phyloP scores from a whole-genome alignment of 2,113 vertebrate genomes.

The Malaclemys terrapin region DNA sequence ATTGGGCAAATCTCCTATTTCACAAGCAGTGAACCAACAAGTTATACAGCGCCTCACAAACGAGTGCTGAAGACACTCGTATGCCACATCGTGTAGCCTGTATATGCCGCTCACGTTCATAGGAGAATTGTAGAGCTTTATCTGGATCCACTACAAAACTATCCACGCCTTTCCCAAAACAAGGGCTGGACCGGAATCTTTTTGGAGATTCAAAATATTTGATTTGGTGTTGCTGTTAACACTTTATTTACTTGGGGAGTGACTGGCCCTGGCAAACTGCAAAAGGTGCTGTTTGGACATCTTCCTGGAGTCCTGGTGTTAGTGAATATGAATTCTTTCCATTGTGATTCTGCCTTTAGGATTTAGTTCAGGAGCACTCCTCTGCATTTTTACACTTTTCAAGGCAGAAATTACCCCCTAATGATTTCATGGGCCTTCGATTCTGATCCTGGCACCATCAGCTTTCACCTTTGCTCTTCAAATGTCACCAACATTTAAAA shows the following conservation, averaged over 20 bases:
- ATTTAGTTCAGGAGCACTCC: background rate
- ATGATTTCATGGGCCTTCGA: background rate
- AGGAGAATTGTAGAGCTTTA: slow-evolving; percentile 34
- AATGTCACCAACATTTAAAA: background rate
- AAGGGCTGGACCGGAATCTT: background rate
- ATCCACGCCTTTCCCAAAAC: background rate
- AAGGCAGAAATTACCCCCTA: background rate
- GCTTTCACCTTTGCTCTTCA: background rate
- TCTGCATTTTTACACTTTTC: background rate
- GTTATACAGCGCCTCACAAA: background rate
- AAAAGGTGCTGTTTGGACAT: too few relatives aligned
- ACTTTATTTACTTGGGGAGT: background rate
- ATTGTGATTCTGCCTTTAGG: background rate
- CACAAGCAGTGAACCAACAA: background rate
- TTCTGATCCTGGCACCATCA: background rate
- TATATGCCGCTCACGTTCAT: background rate
- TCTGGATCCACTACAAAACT: slow-evolving; percentile 8
- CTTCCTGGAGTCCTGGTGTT: background rate
- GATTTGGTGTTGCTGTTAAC: slow-evolving; percentile 17
- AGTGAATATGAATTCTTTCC: background rate
- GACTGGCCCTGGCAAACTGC: too few relatives aligned
- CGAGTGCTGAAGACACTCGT: background rate
- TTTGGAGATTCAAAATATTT: slow-evolving; percentile 9
- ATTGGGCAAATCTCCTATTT: slow-evolving; percentile 13
- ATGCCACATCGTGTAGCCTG: background rate